phyloP scores from a whole-genome alignment of 1,140 invertebrate genomes.

The Drosophila pruinosa region DNA sequence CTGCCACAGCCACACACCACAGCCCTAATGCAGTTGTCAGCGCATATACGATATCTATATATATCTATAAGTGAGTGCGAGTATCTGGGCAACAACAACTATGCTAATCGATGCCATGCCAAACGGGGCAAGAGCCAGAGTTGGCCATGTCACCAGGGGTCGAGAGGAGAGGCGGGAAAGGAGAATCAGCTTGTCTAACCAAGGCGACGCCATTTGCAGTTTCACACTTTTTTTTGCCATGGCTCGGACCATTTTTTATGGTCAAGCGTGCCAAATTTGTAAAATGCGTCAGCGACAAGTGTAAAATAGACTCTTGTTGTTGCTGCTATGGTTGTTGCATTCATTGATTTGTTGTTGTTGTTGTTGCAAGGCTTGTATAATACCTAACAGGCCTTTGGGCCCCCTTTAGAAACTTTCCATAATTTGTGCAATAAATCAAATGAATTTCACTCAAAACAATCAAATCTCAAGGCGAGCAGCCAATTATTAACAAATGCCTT shows the following conservation, averaged over 20 bases:
- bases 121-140: constrained; percentile 67
- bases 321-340: background rate
- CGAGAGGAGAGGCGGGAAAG: background rate
- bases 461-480: constrained; percentile 64
- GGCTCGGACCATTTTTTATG: constrained; percentile 74
- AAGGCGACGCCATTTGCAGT: constrained; percentile 78
- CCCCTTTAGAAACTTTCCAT: constrained; percentile 61
- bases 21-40: constrained; percentile 67
- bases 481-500: constrained; percentile 70
- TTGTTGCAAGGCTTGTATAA: constrained; percentile 65
- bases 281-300: constrained; percentile 78
- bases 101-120: constrained; percentile 70
- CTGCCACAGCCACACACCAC: too few relatives aligned
- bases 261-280: constrained; percentile 79
- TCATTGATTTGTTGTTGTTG: constrained; percentile 30
- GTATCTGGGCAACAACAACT: constrained; percentile 59
- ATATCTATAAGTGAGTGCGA: constrained; percentile 17
- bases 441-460: constrained; percentile 77
- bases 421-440: constrained; percentile 81
- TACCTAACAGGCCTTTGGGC: constrained; percentile 26
- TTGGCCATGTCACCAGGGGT: constrained; percentile 1
- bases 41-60: background rate
- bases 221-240: constrained; percentile 72
- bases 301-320: constrained; percentile 52
- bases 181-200: constrained; percentile 50